Evolutionary conservation across 2,888 invertebrate genomes (phyloP), one percentile per base, ranked within the genome.

Genomic region (Papilio demoleus): DNA sequence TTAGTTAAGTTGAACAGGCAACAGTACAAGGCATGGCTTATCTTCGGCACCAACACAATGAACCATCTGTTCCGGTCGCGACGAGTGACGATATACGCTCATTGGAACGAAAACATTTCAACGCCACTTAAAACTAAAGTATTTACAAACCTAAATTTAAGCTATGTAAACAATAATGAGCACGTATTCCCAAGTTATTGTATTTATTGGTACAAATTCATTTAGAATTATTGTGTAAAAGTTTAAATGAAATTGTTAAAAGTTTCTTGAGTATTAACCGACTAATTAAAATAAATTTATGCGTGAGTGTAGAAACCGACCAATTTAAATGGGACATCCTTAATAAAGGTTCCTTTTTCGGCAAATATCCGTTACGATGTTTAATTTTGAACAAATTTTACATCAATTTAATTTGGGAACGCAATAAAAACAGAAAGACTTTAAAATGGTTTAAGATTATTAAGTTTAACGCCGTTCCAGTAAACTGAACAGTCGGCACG

Each of bases 81-180:
- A 81, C 81, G 86, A 87, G 77, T 82, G 88, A 88, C 85, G 82
- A 79, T 83, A 81, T 79, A 87, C 88, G 80, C 84, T 83, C 77
- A 82, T 79, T 85, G 82, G 81, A 81, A 77, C 80, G 76, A 73
- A 76, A 73, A 74, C 75, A 69, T 68, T 73, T 71, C 73, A 72
- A 70, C 65, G 53, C 42, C 24, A 61, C 53, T 58, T 61, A 70
- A 24, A 70, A 53, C 45, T 45, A 36, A 58, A 58, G 31, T 53
- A 61, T 65, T 53, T 45, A 60, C 47, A 34, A 64, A 31, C 24
- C 27, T 42, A 58, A 63, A 42, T 62, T 31, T 31, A 27, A 27
- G 24, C 40, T 42, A 40, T 22, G 67, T 64, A 68, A 64, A 59
- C 62, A 50, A 1, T 61, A 31, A 34, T 59, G 45, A 19, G 8